Evolutionary conservation across 1,140 invertebrate genomes (phyloP).

Genomic region (Nomia melanderi): DNA sequence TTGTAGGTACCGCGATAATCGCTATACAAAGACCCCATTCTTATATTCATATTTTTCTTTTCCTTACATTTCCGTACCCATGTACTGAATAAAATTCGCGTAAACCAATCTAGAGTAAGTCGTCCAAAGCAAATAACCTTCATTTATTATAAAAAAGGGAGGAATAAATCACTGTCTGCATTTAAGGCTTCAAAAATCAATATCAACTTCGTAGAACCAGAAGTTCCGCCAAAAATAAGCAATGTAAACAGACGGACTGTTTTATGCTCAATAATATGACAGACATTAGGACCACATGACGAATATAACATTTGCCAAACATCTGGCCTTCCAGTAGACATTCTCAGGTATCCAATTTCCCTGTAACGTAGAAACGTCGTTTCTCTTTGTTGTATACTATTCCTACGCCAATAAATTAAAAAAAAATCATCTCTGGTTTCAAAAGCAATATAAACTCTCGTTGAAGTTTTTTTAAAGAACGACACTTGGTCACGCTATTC

Average conservation of each 20-base stretch:
- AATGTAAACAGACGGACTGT: conserved; percentile 3
- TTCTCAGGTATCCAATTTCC: neutral
- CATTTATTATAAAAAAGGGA: no score
- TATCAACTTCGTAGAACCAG: neutral
- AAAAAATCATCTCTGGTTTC: no score
- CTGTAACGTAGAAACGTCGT: neutral
- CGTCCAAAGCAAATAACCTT: no score
- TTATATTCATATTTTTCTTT: neutral
- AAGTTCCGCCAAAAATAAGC: neutral
- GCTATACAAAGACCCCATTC: neutral
- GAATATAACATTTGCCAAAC: conserved; percentile 7
- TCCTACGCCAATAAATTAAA: no score
- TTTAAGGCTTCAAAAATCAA: neutral
- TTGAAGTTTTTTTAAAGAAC: neutral
- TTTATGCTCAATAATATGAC: neutral
- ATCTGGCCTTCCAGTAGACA: neutral
- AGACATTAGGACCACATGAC: neutral
- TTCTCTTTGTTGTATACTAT: no score
- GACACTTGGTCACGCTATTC: neutral
- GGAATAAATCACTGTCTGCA: neutral
- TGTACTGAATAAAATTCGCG: no score
- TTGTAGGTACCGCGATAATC: neutral
- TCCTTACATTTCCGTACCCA: neutral
- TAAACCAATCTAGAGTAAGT: no score
- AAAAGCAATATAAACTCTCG: neutral